A percentile compares a stretch with the other conserved stretches of the same genome.
phyloP scores from a whole-genome alignment of 2,888 invertebrate genomes.

The Spilosoma lubricipeda region DNA sequence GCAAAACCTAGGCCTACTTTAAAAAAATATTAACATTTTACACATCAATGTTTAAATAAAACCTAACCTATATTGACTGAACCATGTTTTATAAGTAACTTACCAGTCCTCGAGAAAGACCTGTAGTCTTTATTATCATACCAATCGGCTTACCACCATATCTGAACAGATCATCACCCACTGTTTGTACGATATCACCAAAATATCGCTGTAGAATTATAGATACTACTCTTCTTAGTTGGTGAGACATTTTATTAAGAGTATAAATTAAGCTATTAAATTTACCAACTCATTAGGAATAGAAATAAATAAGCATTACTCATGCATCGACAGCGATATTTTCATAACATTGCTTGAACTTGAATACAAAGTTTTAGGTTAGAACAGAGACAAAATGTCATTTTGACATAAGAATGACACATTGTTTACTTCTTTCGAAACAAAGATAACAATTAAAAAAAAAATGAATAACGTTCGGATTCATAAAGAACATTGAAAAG shows the following conservation, averaged over 20 bases:
- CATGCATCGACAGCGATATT: neutral
- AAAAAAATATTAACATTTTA: neutral
- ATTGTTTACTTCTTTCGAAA: slow-evolving; percentile 1
- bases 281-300: neutral
- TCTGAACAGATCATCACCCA: slow-evolving; percentile 90
- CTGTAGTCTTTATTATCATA: slow-evolving; percentile 88
- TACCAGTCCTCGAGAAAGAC: slow-evolving; percentile 79
- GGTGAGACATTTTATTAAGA: slow-evolving; percentile 87
- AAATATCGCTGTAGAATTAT: slow-evolving; percentile 92
- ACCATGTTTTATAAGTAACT: slow-evolving; percentile 8
- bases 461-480: no score
- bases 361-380: neutral
- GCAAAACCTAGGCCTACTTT: neutral
- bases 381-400: neutral
- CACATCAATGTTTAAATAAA: neutral
- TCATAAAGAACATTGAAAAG: no score
- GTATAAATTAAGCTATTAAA: neutral
- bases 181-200: slow-evolving; percentile 91
- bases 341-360: neutral
- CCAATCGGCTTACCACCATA: slow-evolving; percentile 89
- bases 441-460: no score
- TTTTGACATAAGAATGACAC: neutral
- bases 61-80: neutral
- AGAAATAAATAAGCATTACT: neutral
- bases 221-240: slow-evolving; percentile 90